Evolutionary conservation across 1,140 invertebrate genomes (phyloP).

Genomic region (Drosophila mojavensis): DNA sequence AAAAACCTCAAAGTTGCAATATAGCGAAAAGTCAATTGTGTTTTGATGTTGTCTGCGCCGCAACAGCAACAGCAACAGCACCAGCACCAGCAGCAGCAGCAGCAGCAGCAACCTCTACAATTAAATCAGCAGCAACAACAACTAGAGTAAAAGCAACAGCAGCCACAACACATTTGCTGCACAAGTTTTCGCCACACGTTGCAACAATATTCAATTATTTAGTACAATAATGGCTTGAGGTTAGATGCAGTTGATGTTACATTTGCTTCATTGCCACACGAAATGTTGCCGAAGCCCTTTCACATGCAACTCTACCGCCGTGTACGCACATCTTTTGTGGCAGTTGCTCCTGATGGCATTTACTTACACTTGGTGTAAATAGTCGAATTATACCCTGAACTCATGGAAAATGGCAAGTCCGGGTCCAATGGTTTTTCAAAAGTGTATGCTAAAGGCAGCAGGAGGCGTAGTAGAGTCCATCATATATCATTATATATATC

Average conservation of each 20-base stretch:
- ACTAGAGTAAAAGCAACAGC: slow-evolving; percentile 23
- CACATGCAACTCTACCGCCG: neutral
- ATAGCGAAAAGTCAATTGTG: slow-evolving; percentile 79
- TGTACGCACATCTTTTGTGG: neutral
- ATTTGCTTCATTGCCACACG: neutral
- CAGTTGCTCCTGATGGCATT: neutral
- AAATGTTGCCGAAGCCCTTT: neutral
- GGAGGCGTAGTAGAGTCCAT: too few relatives aligned
- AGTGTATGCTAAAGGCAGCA: too few relatives aligned
- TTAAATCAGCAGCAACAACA: slow-evolving; percentile 35
- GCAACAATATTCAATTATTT: slow-evolving; percentile 80
- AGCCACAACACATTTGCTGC: slow-evolving; percentile 56
- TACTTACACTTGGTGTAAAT: neutral
- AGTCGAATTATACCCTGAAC: neutral
- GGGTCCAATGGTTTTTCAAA: too few relatives aligned
- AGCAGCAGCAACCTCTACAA: slow-evolving; percentile 26
- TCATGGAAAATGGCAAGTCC: too few relatives aligned
- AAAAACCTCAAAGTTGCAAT: slow-evolving; percentile 73
- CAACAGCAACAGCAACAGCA: slow-evolving; percentile 27
- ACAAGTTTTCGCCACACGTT: slow-evolving; percentile 53
- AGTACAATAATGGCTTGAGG: slow-evolving; percentile 62
- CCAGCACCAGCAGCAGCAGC: slow-evolving; percentile 18
- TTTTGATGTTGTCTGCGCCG: slow-evolving; percentile 64
- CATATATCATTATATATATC: too few relatives aligned
- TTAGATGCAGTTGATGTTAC: slow-evolving; percentile 27